A percentile compares a stretch with the other conserved stretches of the same genome.
These are phyloP conservation scores for Neogale vison DNA, from an alignment of 2,113 vertebrate species.

Conservation along the genomic window DNA sequence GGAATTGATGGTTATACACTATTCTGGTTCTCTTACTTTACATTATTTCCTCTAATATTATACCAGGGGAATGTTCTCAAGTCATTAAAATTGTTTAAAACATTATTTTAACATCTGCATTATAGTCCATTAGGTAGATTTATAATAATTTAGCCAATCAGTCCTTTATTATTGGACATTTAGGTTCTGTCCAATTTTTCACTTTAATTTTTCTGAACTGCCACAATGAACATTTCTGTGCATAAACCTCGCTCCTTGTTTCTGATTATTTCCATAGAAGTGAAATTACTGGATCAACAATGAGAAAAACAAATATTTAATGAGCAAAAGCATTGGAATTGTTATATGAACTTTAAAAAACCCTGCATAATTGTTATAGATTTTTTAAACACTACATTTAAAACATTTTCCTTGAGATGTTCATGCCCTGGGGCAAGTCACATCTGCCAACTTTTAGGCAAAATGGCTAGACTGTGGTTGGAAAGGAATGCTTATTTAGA, in stretches of 20 bases:
- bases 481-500: constrained; percentile 71
- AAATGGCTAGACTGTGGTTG: constrained; percentile 11
- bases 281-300: constrained; percentile 49
- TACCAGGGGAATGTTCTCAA: constrained; percentile 41
- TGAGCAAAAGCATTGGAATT: constrained; percentile 45
- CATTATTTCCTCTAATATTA: constrained; percentile 52
- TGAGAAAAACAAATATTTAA: constrained; percentile 65
- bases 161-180: constrained; percentile 49
- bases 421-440: constrained; percentile 61
- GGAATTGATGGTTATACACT: constrained; percentile 25
- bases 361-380: constrained; percentile 65
- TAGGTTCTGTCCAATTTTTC: constrained; percentile 63
- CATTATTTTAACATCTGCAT: constrained; percentile 63
- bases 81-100: constrained; percentile 58
- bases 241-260: constrained; percentile 38
- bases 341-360: constrained; percentile 64
- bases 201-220: constrained; percentile 46
- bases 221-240: neutral
- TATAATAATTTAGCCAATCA: constrained; percentile 65
- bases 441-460: constrained; percentile 68
- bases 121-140: constrained; percentile 62
- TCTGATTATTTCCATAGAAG: constrained; percentile 54
- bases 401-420: constrained; percentile 61
- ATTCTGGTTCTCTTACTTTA: constrained; percentile 43
- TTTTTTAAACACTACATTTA: constrained; percentile 67